Base-by-base conservation (phyloP, 1,140 invertebrate species). In the Drosophila athabasca region DNA sequence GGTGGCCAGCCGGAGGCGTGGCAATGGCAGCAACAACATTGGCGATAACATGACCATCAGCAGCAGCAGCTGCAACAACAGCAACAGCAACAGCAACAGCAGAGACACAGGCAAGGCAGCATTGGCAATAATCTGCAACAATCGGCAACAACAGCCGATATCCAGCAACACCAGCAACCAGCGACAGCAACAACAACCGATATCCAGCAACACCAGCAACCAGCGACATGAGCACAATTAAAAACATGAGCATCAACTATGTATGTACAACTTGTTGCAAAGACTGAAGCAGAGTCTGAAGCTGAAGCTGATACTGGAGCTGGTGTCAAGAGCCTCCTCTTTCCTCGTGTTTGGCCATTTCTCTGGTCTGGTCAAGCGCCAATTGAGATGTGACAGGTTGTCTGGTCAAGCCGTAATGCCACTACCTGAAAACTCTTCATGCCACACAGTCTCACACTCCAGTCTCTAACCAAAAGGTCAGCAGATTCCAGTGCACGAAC, bases 301-400 rank as follows among this genome's bases (percentile, higher is more conserved):
- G 17, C 31, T 19, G 54, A 5, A 5, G 24, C 24, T 24, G 19
- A 35, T 6, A 19, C 1, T 19, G 17, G 17, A 19, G 17, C 31
- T 19, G 54, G 26, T 17, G 53, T 39, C 54, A 70, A 52, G 54
- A 71, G 68, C 68, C 68, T 68, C 35, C 35, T 4, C 35, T 39
- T 11, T 39, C 8, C 8, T 39, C 35, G 11, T 13, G 35, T 39
- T 39, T 39, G 4, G 35, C 35, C 35, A 39, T 39, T 29, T 51
- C 39, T 17, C 29, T 35, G 71, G 49, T 17, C 29, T 35, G 71
- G 49, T 75, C 60, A 75, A 66, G 70, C 71, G 53, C 43, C 54
- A 75, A 75, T 75, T 75, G 71, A 75, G 70, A 66, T 75, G 71
- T 53, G 71, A 66, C 70, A 66, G 61, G 70, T 59, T 66, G 71